Base-by-base conservation (phyloP, 2,888 invertebrate species). In the Pogonocherus hispidulus region DNA sequence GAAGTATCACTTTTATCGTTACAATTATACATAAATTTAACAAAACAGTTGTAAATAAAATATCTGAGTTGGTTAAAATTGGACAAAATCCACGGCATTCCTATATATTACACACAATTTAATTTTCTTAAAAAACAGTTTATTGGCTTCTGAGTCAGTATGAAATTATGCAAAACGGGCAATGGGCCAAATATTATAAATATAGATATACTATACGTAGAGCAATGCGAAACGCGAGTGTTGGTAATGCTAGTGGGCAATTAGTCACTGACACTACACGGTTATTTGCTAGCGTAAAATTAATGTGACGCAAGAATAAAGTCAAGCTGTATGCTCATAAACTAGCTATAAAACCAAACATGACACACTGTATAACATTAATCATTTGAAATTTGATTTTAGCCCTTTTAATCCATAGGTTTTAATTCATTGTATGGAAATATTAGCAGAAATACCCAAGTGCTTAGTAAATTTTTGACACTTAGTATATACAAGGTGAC, bases 91-190 rank as follows among this genome's bases (percentile, higher is more conserved):
- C 47, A 47, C 14, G 23, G 22, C 57, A 46, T 59, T 59, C 46
- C 37, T 14, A 59, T 47, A 19, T 63, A 51, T 54, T 41, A 41
- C 35, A 52, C 51, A 47, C 32, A 22, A 47, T 62, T 35, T 47
- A 56, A 41, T 59, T 63, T 68, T 68, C 60, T 46, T 35, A 32
- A 54, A 70, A 71, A 71, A 74, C 73, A 64, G 76, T 76, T 76
- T 75, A 76, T 73, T 75, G 76, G 75, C 62, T 51, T 63, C 64
- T 75, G 76, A 78, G 56, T 78, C 75, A 77, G 47, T 57, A 54
- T 63, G 65, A 70, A 78, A 74, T 70, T 74, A 78, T 78, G 73
- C 73, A 71, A 73, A 60, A 63, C 70, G 74, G 78, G 78, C 78
- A 66, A 52, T 52, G 41, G 27, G 76, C 78, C 78, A 78, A 73